Percentiles rank a stretch among this genome's conserved stretches.
phyloP scores from a whole-genome alignment of 2,797 vertebrate species.

The Catamblyrhynchus diadema region DNA sequence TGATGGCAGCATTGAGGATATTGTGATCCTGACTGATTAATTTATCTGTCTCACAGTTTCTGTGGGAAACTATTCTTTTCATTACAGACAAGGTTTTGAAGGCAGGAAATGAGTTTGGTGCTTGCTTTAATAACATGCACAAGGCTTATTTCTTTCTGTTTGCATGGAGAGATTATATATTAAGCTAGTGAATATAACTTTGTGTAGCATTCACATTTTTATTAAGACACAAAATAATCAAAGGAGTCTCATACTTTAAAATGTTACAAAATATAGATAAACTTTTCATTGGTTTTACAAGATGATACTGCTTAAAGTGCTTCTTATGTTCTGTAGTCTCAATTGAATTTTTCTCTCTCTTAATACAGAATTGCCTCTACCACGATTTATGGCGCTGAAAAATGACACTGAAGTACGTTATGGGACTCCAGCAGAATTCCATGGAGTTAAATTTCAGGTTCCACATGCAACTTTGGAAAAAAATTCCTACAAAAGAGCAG shows the following conservation, averaged over 20 bases:
- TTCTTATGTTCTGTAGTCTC: constrained; percentile 20
- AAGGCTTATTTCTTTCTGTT: constrained; percentile 11
- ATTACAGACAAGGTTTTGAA: not conserved
- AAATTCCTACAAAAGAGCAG: constrained; percentile 79
- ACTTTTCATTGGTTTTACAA: not conserved
- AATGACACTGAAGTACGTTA: constrained; percentile 81
- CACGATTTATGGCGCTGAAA: constrained; percentile 85
- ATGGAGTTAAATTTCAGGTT: constrained; percentile 72
- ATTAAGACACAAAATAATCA: not conserved
- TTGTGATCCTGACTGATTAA: constrained; percentile 1
- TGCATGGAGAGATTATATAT: not conserved
- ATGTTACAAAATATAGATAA: not conserved
- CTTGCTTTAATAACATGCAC: not conserved
- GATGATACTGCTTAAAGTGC: not conserved
- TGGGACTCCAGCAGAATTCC: constrained; percentile 73
- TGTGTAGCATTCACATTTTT: not conserved
- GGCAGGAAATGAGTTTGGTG: constrained; percentile 3
- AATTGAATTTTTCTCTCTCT: constrained; percentile 60
- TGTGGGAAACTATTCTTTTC: constrained; percentile 18
- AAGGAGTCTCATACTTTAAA: not conserved
- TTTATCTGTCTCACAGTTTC: not conserved
- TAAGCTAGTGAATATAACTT: not conserved
- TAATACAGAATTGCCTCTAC: constrained; percentile 87
- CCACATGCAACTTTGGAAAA: constrained; percentile 77
- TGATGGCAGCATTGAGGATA: not conserved